Evolutionary conservation across 2,888 invertebrate genomes (phyloP), one percentile per base, ranked within the genome.

Genomic region (Psylliodes chrysocephalus): DNA sequence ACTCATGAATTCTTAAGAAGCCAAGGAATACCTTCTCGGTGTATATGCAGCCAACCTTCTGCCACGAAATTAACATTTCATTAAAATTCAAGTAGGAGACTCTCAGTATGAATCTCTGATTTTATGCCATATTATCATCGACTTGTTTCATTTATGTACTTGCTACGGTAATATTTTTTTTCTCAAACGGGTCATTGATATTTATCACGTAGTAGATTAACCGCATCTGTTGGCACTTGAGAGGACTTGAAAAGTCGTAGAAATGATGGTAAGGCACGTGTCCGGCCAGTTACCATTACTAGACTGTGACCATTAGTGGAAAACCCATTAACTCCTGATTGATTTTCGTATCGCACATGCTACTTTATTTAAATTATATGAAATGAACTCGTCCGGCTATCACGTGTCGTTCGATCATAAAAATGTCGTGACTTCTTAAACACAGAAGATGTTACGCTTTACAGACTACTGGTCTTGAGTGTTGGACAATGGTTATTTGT

Each of bases 251-350:
- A 49, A 38, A 57, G 61, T 65, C 68, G 65, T 64, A 63, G 69
- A 67, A 64, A 64, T 63, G 65, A 69, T 69, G 66, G 69, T 69
- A 69, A 67, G 67, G 67, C 69, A 69, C 69, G 69, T 66, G 69
- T 62, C 54, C 54, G 60, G 55, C 67, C 51, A 66, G 63, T 69
- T 69, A 61, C 69, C 69, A 66, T 69, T 67, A 64, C 66, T 63
- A 64, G 66, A 60, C 60, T 53, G 54, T 64, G 60, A 63, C 68
- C 68, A 63, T 70, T 68, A 66, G 61, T 40, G 62, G 64, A 61
- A 70, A 69, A 30, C 53, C 19, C 71, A 61, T 64, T 63, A 68
- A 54, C 54, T 61, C 49, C 66, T 67, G 70, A 70, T 71, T 70
- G 71, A 71, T 71, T 71, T 69, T 66, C 54, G 57, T 66, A 63